Evolutionary conservation across 2,888 invertebrate genomes (phyloP).

Genomic region (Patella ulyssiponensis): DNA sequence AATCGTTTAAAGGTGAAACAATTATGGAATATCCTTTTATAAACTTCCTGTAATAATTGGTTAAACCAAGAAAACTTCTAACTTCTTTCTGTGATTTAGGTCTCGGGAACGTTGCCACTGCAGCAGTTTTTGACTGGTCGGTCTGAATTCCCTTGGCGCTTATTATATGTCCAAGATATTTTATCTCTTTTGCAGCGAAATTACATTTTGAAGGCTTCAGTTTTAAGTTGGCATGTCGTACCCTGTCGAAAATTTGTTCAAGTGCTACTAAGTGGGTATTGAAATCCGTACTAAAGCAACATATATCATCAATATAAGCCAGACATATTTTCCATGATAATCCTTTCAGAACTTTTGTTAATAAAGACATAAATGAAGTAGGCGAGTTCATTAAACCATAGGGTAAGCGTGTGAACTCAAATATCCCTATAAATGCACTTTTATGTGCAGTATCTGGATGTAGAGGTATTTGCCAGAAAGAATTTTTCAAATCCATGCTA

Average conservation of each 20-base stretch:
- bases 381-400: slow-evolving; percentile 45
- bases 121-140: slow-evolving; percentile 29
- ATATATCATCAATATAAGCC: slow-evolving; percentile 46
- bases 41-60: slow-evolving; percentile 39
- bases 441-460: slow-evolving; percentile 30
- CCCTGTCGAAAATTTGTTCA: slow-evolving; percentile 31
- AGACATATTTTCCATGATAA: slow-evolving; percentile 42
- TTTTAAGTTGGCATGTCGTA: slow-evolving; percentile 35
- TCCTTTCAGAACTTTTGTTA: slow-evolving; percentile 35
- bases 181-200: slow-evolving; percentile 34
- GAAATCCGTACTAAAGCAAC: slow-evolving; percentile 35
- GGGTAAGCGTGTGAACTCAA: slow-evolving; percentile 37
- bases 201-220: slow-evolving; percentile 43
- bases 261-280: slow-evolving; percentile 37
- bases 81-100: slow-evolving; percentile 35
- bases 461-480: slow-evolving; percentile 36
- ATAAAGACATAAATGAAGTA: slow-evolving; percentile 35
- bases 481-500: slow-evolving; percentile 32
- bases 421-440: slow-evolving; percentile 40
- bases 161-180: slow-evolving; percentile 41
- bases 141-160: slow-evolving; percentile 34
- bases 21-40: slow-evolving; percentile 36
- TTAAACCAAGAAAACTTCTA: slow-evolving; percentile 33
- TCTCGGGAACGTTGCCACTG: slow-evolving; percentile 21
- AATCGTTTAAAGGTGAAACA: slow-evolving; percentile 33